Evolutionary conservation across 2,797 vertebrate species (phyloP), one percentile per base, ranked within the genome.

Genomic region (Hybognathus amarus): DNA sequence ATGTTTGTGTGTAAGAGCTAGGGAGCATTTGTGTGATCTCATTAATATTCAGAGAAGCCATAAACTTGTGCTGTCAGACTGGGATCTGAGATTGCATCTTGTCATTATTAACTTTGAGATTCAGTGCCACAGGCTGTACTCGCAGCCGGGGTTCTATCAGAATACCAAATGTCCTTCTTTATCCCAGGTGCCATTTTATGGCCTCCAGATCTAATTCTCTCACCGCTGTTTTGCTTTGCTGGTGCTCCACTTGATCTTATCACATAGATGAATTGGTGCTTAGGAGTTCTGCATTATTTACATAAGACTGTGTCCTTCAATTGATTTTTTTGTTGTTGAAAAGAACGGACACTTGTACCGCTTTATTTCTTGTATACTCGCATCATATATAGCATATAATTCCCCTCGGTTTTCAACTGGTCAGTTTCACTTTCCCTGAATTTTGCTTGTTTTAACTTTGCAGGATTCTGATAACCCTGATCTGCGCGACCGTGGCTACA

Each of bases 381-480:
- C 42, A 1, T 52, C 20, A 27, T 67, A 56, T 63, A 59, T 18
- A 0, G 13, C n/a, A 15, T 27, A 12, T 45, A 22, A 47, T 22
- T 56, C 42, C 10, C n/a, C 20, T 7, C 0, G 5, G 45, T 80
- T 54, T 30, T 5, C 6, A 8, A 11, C 30, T 64, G 7, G 5
- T 56, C 4, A 82, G 50, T 86, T 76, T 81, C 27, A 15, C 15
- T 74, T 45, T 24, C 84, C 20, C 63, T 86, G 77, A 40, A n/a
- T 87, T 22, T 33, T 47, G 6, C 2, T 17, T 1, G 18, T 20
- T 77, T 54, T 71, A 64, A 85, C 30, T 73, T 59, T 83, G 42
- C 89, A 99, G 98, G 98, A 99, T 91, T 99, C 98, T 0, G 98
- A 99, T 91, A 99, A 99, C 90, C 98, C 98, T 0, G 98, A 99